Evolutionary conservation across 1,140 invertebrate species (phyloP).

Genomic region (Pentalonia nigronervosa): DNA sequence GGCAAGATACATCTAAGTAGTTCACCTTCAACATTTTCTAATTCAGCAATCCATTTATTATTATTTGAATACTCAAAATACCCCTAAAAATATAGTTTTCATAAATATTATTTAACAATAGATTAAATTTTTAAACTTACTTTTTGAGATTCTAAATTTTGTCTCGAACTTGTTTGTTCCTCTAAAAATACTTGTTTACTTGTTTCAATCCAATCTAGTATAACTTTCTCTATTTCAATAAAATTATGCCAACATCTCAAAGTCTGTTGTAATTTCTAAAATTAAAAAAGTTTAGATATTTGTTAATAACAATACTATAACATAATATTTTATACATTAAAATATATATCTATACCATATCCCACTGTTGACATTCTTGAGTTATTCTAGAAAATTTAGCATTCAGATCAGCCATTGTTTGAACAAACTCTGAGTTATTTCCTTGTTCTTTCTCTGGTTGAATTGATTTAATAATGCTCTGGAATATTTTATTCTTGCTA

Average conservation of each 20-base stretch:
- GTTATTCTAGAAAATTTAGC: constrained; percentile 81
- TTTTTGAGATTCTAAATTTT: constrained; percentile 65
- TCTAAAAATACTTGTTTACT: constrained; percentile 85
- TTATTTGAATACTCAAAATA: constrained; percentile 86
- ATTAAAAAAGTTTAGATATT: constrained; percentile 52
- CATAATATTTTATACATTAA: background rate
- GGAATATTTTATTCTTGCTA: constrained; percentile 93
- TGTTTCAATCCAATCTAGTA: constrained; percentile 84
- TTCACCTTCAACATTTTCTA: constrained; percentile 81
- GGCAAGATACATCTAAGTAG: constrained; percentile 75
- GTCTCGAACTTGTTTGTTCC: constrained; percentile 66
- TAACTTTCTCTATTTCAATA: constrained; percentile 76
- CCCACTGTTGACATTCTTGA: constrained; percentile 77
- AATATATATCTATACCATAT: constrained; percentile 68
- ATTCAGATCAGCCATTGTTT: constrained; percentile 78
- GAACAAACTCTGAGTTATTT: constrained; percentile 64
- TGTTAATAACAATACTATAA: background rate
- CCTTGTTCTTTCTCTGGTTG: constrained; percentile 77
- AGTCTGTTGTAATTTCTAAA: constrained; percentile 69
- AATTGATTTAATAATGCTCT: constrained; percentile 82
- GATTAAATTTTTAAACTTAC: constrained; percentile 60
- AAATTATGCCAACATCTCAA: constrained; percentile 87
- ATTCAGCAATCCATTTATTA: constrained; percentile 81
- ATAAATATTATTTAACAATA: background rate
- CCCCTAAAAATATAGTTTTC: constrained; percentile 67